A percentile compares a stretch with the other conserved stretches of the same genome.
Evolutionary conservation across 2,797 vertebrate genomes (phyloP).

Genomic region (Coregonus sp.): DNA sequence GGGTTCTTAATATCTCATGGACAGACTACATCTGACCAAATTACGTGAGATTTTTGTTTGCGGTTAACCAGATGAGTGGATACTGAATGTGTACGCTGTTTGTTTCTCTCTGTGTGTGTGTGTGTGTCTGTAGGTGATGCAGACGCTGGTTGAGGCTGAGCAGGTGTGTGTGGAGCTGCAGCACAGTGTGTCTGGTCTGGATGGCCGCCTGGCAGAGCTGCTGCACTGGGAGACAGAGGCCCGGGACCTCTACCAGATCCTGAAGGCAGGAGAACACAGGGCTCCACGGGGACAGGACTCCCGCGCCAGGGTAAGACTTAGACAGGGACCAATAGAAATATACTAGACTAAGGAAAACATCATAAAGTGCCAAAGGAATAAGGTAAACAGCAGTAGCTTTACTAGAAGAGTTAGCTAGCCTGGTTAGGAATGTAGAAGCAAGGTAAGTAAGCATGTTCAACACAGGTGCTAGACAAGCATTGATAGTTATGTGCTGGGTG

Average conservation of each 20-base stretch:
- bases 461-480: too few species aligned
- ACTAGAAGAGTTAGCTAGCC: background rate
- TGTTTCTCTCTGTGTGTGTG: constrained; percentile 5
- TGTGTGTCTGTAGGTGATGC: constrained; percentile 63
- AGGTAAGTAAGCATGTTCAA: background rate
- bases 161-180: constrained; percentile 76
- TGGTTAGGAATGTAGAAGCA: background rate
- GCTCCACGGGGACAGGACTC: constrained; percentile 65
- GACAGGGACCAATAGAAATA: background rate
- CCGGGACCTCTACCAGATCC: constrained; percentile 66
- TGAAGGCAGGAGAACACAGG: constrained; percentile 60
- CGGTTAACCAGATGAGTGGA: background rate
- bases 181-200: constrained; percentile 71
- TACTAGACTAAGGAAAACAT: background rate
- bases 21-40: background rate
- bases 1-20: background rate
- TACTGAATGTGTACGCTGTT: constrained; percentile 7
- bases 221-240: constrained; percentile 77
- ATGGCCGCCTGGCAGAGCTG: constrained; percentile 77
- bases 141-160: constrained; percentile 74
- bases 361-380: background rate
- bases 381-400: background rate
- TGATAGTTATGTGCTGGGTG: background rate
- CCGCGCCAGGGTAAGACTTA: constrained; percentile 60
- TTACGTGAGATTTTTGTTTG: background rate